phyloP scores from a whole-genome alignment of 92 coral and sea anemone species.

The Anthopleura xanthogrammica region DNA sequence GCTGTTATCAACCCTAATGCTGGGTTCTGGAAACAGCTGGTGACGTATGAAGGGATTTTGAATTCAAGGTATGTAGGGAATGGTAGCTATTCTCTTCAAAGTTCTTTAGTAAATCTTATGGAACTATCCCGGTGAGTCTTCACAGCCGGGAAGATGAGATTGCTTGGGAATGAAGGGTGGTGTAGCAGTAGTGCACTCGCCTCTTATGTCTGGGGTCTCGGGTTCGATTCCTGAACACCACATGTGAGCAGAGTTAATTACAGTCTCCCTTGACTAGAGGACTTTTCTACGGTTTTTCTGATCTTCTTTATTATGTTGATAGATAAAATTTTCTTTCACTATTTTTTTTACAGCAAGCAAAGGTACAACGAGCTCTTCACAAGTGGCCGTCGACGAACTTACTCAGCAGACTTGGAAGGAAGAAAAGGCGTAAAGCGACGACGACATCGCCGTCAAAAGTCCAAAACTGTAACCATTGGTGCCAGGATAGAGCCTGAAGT shows the following conservation, averaged over 20 bases:
- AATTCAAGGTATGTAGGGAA: constrained; percentile 75
- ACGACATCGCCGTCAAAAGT: constrained; percentile 32
- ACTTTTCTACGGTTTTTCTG: neutral
- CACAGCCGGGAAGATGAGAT: too few species aligned
- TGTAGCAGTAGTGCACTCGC: too few species aligned
- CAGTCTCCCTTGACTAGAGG: too few species aligned
- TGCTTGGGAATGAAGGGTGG: too few species aligned
- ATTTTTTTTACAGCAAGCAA: constrained; percentile 52
- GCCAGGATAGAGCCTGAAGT: constrained; percentile 7
- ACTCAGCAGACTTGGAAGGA: constrained; percentile 39
- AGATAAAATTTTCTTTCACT: neutral
- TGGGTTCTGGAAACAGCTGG: constrained; percentile 96
- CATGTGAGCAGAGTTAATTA: too few species aligned
- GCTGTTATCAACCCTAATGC: constrained; percentile 81
- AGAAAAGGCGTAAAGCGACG: constrained; percentile 43
- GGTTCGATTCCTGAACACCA: too few species aligned
- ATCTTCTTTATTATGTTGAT: too few species aligned
- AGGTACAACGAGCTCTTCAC: constrained; percentile 73
- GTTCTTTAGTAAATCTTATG: too few species aligned
- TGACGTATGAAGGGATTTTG: constrained; percentile 92
- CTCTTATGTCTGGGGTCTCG: too few species aligned
- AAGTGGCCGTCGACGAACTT: constrained; percentile 45
- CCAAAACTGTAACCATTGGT: constrained; percentile 29
- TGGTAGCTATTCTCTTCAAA: neutral
- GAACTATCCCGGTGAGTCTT: too few species aligned